A percentile compares a stretch with the other conserved stretches of the same genome.
phyloP scores from a whole-genome alignment of 2,888 invertebrate genomes.

The Masnerella sp. region DNA sequence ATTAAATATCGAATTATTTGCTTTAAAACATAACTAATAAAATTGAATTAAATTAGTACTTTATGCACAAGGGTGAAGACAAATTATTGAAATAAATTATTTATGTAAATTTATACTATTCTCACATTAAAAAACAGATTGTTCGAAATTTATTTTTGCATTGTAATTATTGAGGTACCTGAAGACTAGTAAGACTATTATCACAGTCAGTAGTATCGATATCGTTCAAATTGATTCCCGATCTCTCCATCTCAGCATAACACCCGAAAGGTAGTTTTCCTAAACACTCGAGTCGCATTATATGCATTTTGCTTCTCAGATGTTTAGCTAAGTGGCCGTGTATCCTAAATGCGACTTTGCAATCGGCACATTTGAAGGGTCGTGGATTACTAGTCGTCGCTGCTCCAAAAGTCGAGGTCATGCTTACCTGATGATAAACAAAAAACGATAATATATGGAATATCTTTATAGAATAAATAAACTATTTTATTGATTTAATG shows the following conservation, averaged over 20 bases:
- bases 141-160: too few relatives aligned
- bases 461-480: too few relatives aligned
- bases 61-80: too few relatives aligned
- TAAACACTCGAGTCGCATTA: constrained; percentile 94
- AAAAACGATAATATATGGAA: not conserved
- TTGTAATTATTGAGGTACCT: constrained; percentile 76
- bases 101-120: too few relatives aligned
- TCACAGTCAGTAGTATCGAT: constrained; percentile 98
- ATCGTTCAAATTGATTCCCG: constrained; percentile 92
- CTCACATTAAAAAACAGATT: too few relatives aligned
- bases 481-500: too few relatives aligned
- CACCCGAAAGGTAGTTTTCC: constrained; percentile 96
- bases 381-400: constrained; percentile 93
- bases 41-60: too few relatives aligned
- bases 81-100: too few relatives aligned
- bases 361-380: constrained; percentile 97
- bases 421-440: constrained; percentile 80
- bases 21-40: too few relatives aligned
- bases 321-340: constrained; percentile 99
- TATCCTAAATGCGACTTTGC: constrained; percentile 96
- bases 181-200: constrained; percentile 92
- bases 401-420: constrained; percentile 91
- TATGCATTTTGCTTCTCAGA: constrained; percentile 96
- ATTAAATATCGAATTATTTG: too few relatives aligned
- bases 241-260: constrained; percentile 95